Conservation (phyloP, 1,140 invertebrate genomes). For the Leguminivora glycinivorella region DNA sequence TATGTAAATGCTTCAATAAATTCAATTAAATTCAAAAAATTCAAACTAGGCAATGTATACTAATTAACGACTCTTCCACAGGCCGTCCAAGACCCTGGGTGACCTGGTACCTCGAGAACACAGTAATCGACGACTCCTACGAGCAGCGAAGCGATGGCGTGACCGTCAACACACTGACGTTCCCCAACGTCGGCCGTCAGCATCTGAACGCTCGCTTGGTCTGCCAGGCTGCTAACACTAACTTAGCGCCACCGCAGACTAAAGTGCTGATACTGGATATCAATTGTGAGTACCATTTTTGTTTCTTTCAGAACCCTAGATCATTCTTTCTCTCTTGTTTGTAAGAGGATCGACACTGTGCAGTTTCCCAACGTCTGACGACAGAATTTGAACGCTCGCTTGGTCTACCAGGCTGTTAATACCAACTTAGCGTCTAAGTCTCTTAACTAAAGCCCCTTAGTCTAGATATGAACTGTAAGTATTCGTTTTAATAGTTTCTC, state of each 20-base stretch:
- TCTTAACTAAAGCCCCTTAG: conserved; percentile 87
- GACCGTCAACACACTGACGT: conserved; percentile 88
- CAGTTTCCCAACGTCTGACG: conserved; percentile 86
- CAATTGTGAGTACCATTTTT: conserved; percentile 84
- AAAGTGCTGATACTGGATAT: conserved; percentile 90
- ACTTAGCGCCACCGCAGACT: conserved; percentile 85
- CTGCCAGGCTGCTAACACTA: conserved; percentile 92
- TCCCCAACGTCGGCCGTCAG: conserved; percentile 86
- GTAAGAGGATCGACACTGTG: conserved; percentile 89
- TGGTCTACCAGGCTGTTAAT: conserved; percentile 92
- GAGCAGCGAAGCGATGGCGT: conserved; percentile 84
- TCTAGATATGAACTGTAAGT: conserved; percentile 89
- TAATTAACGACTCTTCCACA: conserved; percentile 57
- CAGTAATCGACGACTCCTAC: conserved; percentile 89
- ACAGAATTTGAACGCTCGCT: conserved; percentile 88
- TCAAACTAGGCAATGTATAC: background rate
- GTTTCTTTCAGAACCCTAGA: too few relatives aligned
- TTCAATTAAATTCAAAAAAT: too few relatives aligned
- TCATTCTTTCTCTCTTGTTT: too few relatives aligned
- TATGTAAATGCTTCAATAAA: too few relatives aligned
- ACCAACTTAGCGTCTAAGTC: conserved; percentile 88
- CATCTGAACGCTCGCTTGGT: conserved; percentile 88
- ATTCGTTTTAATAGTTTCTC: too few relatives aligned
- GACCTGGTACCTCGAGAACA: conserved; percentile 91
- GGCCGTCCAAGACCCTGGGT: conserved; percentile 88